Evolutionary conservation across 1,140 invertebrate genomes (phyloP), one percentile per base, ranked within the genome.

Genomic region (Melanaphis sacchari): DNA sequence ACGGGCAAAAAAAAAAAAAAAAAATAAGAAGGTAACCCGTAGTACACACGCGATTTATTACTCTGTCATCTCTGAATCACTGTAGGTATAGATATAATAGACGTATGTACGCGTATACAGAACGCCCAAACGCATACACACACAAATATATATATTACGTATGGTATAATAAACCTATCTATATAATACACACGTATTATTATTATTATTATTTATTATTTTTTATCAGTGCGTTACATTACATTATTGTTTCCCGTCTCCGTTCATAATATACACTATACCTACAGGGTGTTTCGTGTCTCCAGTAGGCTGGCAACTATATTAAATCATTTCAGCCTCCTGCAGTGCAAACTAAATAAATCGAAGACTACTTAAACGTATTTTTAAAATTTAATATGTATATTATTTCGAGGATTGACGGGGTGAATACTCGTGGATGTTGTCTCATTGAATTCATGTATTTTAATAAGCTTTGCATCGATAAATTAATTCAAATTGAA

Each of bases 11-110:
- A 90, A 38, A 21, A 31, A 52, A 24, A n/a, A 38, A 21, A 89
- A 40, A 90, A 90, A 38, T 7, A 31, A 52, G n/a, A n/a, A 38
- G 15, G 38, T 90, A 90, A 90, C 66, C n/a, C 52, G 26, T 59
- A 31, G 87, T 59, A 90, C 3, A 66, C 38, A n/a, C 46, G 41
- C 89, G 89, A 90, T 90, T 90, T 90, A 90, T 90, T 89, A 89
- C 49, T 89, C 46, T 36, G 22, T 54, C 88, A 24, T 89, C 49
- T 54, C 88, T 22, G 46, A 52, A 49, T 52, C 41, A 26, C n/a
- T 52, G 43, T 43, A 46, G 26, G 43, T 52, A 38, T 24, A 41
- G 41, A 46, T 46, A 85, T 85, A 41, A 38, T 85, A 2, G 4
- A 41, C 31, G n/a, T n/a, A 52, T 40, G 38, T 11, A 24, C n/a